Conservation (phyloP, 2,888 invertebrate species). For the Leistus spinibarbis region DNA sequence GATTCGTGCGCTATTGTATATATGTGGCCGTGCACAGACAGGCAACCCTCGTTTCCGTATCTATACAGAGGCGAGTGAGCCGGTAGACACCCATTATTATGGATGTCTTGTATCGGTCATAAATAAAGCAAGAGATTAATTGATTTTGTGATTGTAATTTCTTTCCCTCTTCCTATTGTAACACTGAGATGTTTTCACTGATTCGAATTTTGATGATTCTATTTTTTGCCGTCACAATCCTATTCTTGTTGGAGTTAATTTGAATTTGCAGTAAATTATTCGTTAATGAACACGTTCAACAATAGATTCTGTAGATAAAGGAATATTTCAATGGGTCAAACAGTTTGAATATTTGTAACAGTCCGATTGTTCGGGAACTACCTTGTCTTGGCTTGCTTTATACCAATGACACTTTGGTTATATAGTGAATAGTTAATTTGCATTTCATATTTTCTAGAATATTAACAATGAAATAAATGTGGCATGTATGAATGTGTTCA, state of each 20-base stretch:
- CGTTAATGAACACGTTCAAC: background rate
- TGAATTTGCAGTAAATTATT: background rate
- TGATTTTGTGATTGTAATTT: constrained; percentile 51
- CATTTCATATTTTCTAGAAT: background rate
- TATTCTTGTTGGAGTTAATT: background rate
- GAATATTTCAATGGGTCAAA: background rate
- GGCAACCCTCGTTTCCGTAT: background rate
- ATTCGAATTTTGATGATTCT: constrained; percentile 2
- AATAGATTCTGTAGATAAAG: background rate
- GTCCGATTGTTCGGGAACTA: no score
- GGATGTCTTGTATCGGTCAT: constrained; percentile 49
- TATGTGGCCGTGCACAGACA: background rate
- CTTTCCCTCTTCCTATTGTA: constrained; percentile 40
- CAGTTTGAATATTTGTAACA: background rate
- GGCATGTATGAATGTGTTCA: background rate
- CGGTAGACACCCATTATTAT: constrained; percentile 47
- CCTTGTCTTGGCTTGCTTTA: background rate
- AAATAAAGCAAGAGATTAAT: constrained; percentile 50
- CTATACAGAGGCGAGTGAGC: background rate
- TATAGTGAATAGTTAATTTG: background rate
- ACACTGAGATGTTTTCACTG: background rate
- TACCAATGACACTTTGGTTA: background rate
- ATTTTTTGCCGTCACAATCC: background rate
- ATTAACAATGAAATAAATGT: background rate
- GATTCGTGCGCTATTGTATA: background rate